Conservation (phyloP, 2,797 vertebrate genomes). For the Danio tinwini region DNA sequence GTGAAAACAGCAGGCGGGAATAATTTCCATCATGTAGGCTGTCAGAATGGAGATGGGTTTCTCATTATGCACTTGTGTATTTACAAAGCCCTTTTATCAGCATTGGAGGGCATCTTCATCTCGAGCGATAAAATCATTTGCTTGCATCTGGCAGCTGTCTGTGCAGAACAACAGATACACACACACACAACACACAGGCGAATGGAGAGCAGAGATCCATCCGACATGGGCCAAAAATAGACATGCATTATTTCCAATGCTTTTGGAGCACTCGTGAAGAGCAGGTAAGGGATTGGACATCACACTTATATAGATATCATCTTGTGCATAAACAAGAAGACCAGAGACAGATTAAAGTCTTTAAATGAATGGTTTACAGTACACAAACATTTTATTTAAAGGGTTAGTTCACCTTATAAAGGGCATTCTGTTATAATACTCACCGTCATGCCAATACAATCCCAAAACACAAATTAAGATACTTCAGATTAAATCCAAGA, state of each 20-base stretch:
- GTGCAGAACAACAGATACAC: constrained; percentile 38
- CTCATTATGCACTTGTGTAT: constrained; percentile 42
- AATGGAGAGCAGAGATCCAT: constrained; percentile 11
- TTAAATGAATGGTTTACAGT: no score
- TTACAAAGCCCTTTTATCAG: constrained; percentile 48
- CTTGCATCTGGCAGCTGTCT: constrained; percentile 27
- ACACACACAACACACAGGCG: not conserved
- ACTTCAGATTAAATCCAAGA: no score
- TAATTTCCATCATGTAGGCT: not conserved
- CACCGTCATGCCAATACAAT: not conserved
- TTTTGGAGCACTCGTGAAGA: constrained; percentile 16
- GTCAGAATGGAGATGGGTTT: constrained; percentile 12
- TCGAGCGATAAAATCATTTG: constrained; percentile 30
- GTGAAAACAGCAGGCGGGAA: not conserved
- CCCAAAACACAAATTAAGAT: no score
- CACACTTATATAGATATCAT: not conserved
- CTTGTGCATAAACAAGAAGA: not conserved
- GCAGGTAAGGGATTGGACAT: not conserved
- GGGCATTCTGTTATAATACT: not conserved
- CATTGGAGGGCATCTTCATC: constrained; percentile 42
- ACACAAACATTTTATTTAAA: not conserved
- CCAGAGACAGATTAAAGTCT: not conserved
- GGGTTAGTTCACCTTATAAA: not conserved
- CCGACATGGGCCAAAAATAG: constrained; percentile 41
- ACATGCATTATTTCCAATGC: constrained; percentile 38